Evolutionary conservation across 2,888 invertebrate genomes (phyloP).

Genomic region (Dynastes tityus): DNA sequence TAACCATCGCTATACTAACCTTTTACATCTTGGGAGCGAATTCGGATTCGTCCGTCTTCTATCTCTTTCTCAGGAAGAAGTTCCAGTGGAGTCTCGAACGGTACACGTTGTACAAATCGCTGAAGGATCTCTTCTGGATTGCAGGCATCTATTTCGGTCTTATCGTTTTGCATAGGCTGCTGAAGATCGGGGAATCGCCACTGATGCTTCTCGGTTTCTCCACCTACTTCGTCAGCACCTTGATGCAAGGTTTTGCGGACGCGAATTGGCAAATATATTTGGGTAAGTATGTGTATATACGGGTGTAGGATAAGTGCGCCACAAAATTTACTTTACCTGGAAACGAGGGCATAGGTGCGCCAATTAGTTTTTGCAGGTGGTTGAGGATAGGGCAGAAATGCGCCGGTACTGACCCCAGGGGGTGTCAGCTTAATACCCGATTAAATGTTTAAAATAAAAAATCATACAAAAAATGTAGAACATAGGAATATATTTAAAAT

Average conservation of each 20-base stretch:
- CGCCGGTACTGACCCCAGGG: no score
- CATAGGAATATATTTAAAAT: no score
- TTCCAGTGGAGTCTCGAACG: conserved; percentile 80
- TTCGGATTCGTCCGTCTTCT: conserved; percentile 73
- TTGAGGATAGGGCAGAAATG: no score
- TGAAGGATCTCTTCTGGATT: conserved; percentile 72
- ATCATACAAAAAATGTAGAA: no score
- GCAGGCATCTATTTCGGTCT: conserved; percentile 76
- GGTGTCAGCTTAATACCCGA: no score
- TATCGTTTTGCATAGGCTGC: conserved; percentile 72
- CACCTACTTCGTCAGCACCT: conserved; percentile 50
- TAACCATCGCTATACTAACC: conserved; percentile 69
- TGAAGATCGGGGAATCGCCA: conserved; percentile 70
- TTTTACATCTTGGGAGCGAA: conserved; percentile 68
- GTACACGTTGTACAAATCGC: conserved; percentile 75
- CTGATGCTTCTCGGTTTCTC: conserved; percentile 69
- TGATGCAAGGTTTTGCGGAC: conserved; percentile 68
- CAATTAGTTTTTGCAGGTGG: no score
- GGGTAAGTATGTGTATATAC: conserved; percentile 64
- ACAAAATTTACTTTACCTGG: no score
- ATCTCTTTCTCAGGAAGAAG: conserved; percentile 77
- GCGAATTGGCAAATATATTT: conserved; percentile 73
- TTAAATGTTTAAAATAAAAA: no score
- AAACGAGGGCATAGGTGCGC: no score
- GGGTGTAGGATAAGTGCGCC: background rate